phyloP scores from a whole-genome alignment of 1,140 invertebrate genomes.

The Pararge aegeria region DNA sequence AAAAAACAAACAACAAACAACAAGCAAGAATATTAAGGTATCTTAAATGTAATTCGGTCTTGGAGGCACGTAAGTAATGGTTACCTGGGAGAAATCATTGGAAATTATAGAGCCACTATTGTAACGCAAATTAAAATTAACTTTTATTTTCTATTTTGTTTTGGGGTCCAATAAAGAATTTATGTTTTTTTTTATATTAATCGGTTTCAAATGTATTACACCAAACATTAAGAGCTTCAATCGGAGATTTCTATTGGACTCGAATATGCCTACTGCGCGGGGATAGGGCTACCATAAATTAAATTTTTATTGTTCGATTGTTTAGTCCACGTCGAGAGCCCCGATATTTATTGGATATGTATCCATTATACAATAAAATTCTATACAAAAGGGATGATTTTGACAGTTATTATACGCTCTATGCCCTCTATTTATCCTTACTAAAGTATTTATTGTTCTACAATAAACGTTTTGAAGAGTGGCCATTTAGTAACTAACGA shows the following conservation, averaged over 20 bases:
- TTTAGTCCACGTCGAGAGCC: constrained; percentile 24
- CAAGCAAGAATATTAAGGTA: no score
- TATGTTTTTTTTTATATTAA: no score
- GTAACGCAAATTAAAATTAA: no score
- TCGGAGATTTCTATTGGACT: neutral
- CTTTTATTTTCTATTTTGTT: no score
- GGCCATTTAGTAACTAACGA: neutral
- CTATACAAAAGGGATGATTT: constrained; percentile 2
- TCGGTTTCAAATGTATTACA: neutral
- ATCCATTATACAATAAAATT: constrained; percentile 20
- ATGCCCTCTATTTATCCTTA: neutral
- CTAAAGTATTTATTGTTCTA: neutral
- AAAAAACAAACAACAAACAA: no score
- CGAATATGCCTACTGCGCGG: neutral
- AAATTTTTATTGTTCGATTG: constrained; percentile 30
- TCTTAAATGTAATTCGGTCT: no score
- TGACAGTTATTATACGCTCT: constrained; percentile 2
- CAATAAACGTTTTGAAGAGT: neutral
- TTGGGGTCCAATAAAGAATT: no score
- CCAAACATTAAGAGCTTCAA: neutral
- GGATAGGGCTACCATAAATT: constrained; percentile 22
- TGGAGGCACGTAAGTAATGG: no score
- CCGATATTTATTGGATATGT: constrained; percentile 22
- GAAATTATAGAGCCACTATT: no score
- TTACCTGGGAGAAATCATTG: no score